A percentile compares a stretch with the other conserved stretches of the same genome.
Evolutionary conservation across 23 tunicate genomes (phyloP).

Genomic region (Phallusia fumigata): DNA sequence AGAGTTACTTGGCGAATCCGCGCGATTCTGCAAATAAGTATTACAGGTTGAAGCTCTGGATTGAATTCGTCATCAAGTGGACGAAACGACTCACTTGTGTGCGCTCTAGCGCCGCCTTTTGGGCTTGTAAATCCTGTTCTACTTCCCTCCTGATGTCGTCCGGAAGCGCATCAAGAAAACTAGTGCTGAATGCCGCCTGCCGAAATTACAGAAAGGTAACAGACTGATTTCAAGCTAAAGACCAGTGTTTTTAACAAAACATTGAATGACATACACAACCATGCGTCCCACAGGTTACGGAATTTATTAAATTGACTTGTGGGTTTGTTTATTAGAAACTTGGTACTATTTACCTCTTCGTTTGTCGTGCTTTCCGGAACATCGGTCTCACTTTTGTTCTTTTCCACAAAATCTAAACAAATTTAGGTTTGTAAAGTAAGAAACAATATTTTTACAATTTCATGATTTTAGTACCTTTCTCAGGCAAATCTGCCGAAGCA

Average conservation of each 20-base stretch:
- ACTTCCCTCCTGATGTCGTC: conserved; percentile 62
- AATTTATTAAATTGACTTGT: too few species aligned
- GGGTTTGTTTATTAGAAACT: too few species aligned
- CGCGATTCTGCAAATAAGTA: neutral
- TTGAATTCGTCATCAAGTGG: neutral
- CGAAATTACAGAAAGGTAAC: neutral
- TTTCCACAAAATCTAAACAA: too few species aligned
- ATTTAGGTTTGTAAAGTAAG: too few species aligned
- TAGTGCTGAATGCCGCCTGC: conserved; percentile 30
- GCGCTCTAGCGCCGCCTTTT: conserved; percentile 29
- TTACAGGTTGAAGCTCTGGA: neutral
- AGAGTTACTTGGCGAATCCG: neutral
- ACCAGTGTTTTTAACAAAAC: neutral
- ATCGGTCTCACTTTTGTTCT: too few species aligned
- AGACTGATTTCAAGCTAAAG: neutral
- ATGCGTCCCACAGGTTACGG: too few species aligned
- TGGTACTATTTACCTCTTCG: too few species aligned
- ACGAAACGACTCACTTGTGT: conserved; percentile 5
- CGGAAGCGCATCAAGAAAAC: conserved; percentile 75
- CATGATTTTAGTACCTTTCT: too few species aligned
- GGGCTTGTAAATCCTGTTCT: conserved; percentile 40
- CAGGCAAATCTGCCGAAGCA: too few species aligned
- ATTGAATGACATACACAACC: too few species aligned
- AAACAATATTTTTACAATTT: too few species aligned
- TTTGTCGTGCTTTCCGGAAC: too few species aligned